phyloP scores from a whole-genome alignment of 1,140 invertebrate species.

The Papilio polytes region DNA sequence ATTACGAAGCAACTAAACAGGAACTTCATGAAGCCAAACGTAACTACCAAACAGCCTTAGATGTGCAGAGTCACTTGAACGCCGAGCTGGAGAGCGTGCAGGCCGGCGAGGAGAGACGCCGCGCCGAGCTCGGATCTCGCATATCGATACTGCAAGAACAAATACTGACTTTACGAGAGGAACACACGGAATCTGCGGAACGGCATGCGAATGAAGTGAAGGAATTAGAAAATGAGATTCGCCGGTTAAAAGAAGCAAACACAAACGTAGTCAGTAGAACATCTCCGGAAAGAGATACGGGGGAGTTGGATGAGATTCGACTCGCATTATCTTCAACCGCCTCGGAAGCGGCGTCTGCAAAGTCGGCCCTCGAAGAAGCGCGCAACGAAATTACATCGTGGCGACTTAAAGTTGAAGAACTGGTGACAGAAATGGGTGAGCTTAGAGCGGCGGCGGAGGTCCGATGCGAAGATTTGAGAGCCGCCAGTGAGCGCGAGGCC shows the following conservation, averaged over 20 bases:
- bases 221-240: conserved; percentile 64
- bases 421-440: conserved; percentile 63
- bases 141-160: conserved; percentile 71
- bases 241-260: conserved; percentile 66
- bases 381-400: conserved; percentile 60
- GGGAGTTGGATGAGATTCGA: conserved; percentile 67
- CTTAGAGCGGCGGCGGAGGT: conserved; percentile 66
- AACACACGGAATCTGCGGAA: conserved; percentile 59
- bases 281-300: conserved; percentile 64
- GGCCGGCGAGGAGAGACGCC: conserved; percentile 65
- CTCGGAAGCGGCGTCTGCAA: conserved; percentile 59
- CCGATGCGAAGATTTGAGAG: conserved; percentile 62
- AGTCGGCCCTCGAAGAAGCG: conserved; percentile 64
- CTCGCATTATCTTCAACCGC: conserved; percentile 53
- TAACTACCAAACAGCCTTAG: conserved; percentile 76
- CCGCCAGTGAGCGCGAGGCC: conserved; percentile 64
- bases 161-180: conserved; percentile 63
- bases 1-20: conserved; percentile 74
- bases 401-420: conserved; percentile 68
- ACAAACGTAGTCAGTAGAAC: conserved; percentile 49
- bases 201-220: conserved; percentile 63
- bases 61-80: conserved; percentile 75
- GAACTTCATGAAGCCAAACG: conserved; percentile 75
- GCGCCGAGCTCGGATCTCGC: conserved; percentile 61
- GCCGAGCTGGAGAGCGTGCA: conserved; percentile 76